phyloP scores from a whole-genome alignment of 2,797 vertebrate genomes.

The Megaceryle alcyon region DNA sequence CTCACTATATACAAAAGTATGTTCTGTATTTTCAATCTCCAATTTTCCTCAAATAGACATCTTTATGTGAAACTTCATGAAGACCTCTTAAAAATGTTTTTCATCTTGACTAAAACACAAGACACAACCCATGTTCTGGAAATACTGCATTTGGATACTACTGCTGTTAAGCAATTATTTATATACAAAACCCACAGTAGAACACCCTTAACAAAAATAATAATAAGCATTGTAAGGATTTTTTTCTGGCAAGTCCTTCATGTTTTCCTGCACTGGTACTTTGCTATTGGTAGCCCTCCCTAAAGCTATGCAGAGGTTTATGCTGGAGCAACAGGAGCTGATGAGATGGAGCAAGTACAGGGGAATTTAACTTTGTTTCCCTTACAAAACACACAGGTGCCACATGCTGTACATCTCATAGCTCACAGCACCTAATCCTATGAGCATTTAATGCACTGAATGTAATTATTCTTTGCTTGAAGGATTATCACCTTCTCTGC shows the following conservation, averaged over 20 bases:
- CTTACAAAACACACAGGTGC: background rate
- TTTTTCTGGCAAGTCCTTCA: background rate
- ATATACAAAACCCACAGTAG: background rate
- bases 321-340: background rate
- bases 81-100: background rate
- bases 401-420: background rate
- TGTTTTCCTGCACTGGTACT: background rate
- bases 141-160: background rate
- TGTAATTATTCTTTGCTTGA: background rate
- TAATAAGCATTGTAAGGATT: background rate
- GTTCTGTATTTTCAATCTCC: background rate
- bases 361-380: background rate
- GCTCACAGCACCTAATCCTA: conserved; percentile 14
- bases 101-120: background rate
- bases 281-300: background rate
- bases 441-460: background rate
- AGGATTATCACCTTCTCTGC: conserved; percentile 41
- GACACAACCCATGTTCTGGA: background rate
- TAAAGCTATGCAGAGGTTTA: background rate
- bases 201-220: background rate
- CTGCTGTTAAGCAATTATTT: background rate
- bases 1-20: background rate
- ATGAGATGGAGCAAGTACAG: background rate
- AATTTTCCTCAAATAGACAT: background rate
- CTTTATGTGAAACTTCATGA: background rate